phyloP scores from a whole-genome alignment of 92 coral and sea anemone genomes.

The Phenganax stokvisi region DNA sequence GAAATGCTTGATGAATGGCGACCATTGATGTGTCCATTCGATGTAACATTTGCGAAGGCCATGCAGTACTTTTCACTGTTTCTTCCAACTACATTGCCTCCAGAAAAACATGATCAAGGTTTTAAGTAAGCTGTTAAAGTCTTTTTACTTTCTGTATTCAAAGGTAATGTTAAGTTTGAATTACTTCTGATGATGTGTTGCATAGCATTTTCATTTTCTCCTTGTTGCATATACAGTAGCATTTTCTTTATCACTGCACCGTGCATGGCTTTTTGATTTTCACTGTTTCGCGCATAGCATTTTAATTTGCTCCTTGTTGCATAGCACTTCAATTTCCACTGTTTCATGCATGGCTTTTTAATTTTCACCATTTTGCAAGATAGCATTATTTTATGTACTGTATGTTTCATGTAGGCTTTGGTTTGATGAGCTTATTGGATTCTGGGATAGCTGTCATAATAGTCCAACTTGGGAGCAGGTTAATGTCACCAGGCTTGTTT shows the following conservation, averaged over 20 bases:
- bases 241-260: neutral
- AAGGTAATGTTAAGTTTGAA: no score
- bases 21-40: conserved; percentile 91
- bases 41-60: conserved; percentile 77
- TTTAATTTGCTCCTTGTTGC: no score
- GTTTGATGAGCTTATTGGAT: conserved; percentile 89
- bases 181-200: no score
- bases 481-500: neutral
- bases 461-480: conserved; percentile 90
- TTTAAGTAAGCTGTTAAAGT: conserved; percentile 58
- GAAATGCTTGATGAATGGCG: conserved; percentile 99
- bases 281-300: neutral
- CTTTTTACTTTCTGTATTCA: neutral
- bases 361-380: no score
- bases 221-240: no score
- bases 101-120: conserved; percentile 69
- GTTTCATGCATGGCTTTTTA: neutral
- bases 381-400: no score
- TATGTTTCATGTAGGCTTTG: conserved; percentile 55
- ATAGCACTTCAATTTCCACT: neutral
- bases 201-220: no score
- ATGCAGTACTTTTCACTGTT: conserved; percentile 83
- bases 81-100: conserved; percentile 85
- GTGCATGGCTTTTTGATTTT: neutral
- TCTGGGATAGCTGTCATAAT: conserved; percentile 82